Base-by-base conservation (phyloP, 2,888 invertebrate genomes). In the Lissonota sp. region DNA sequence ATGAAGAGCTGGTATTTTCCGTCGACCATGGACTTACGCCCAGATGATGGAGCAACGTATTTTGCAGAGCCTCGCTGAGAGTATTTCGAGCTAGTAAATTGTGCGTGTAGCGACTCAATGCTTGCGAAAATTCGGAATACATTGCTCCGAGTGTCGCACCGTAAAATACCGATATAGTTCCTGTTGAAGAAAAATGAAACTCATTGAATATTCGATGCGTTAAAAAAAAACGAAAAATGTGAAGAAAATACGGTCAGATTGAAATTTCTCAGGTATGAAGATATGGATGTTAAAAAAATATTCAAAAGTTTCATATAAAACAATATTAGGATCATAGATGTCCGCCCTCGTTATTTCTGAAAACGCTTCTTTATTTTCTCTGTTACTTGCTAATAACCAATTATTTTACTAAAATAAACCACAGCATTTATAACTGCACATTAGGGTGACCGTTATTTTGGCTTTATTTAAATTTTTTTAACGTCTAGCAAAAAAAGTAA, bases 81-180 rank as follows among this genome's bases (percentile, higher is more conserved):
- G 95, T 94, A 83, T 94, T 95, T 67, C 95, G 95, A 0, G 97
- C 96, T 64, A 97, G 94, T 82, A 97, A 93, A 91, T 97, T 97
- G 86, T 95, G 94, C 62, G 97, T 94, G 90, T 97, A 97, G 63
- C 96, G 95, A 73, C 97, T 96, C 44, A 98, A 93, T 5, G 97
- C 95, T 40, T 95, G 94, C 40, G 97, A 97, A 93, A 97, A 97
- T 84, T 96, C 95, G 6, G 95, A 94, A 92, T 97, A 97, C 81
- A 96, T 92, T 6, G 94, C 93, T 58, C 96, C 96, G n/a, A 96
- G 93, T 0, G 95, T 94, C 0, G 95, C 94, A 0, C 96, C 96
- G 90, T 96, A 97, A 89, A 96, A 96, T 0, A 95, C 93, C 0
- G 96, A 96, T 86, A 96, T 96, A 1, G 96, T 96, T 51, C 96